A percentile compares a stretch with the other conserved stretches of the same genome.
Conservation (phyloP, 2,888 invertebrate species). For the Itoplectis maculator region DNA sequence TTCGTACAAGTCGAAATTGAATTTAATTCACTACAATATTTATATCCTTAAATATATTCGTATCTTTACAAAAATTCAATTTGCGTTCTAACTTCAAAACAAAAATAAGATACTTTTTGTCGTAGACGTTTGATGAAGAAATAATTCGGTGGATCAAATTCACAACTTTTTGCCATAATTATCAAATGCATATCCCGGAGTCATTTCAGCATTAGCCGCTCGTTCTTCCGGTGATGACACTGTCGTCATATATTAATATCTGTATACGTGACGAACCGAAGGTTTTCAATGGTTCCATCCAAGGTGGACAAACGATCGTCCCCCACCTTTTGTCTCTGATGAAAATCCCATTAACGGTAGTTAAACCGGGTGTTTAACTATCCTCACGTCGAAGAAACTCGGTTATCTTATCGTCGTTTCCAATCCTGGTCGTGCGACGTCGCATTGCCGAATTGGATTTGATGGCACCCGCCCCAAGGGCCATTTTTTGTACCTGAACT, state of each 20-base stretch:
- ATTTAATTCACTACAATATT: too few relatives aligned
- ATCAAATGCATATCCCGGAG: not conserved
- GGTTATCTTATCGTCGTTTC: conserved; percentile 24
- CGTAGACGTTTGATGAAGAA: not conserved
- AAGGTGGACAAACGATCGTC: not conserved
- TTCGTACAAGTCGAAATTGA: too few relatives aligned
- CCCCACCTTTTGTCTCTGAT: not conserved
- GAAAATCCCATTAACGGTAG: conserved; percentile 32
- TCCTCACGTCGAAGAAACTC: not conserved
- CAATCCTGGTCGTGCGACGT: not conserved
- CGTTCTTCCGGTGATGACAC: conserved; percentile 10
- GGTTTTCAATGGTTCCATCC: conserved; percentile 3
- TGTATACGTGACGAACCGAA: conserved; percentile 7
- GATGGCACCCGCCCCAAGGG: conserved; percentile 12
- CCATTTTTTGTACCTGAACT: not conserved
- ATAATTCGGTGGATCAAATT: not conserved
- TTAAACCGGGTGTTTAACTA: not conserved
- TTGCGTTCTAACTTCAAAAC: too few relatives aligned
- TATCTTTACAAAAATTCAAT: too few relatives aligned
- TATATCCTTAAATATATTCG: too few relatives aligned
- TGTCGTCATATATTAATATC: not conserved
- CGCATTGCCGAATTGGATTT: conserved; percentile 8
- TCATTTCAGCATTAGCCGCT: conserved; percentile 1
- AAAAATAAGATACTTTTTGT: not conserved
- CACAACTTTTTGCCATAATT: not conserved